Evolutionary conservation across 2,797 vertebrate genomes (phyloP), one percentile per base, ranked within the genome.

Genomic region (Sciaenops ocellatus): DNA sequence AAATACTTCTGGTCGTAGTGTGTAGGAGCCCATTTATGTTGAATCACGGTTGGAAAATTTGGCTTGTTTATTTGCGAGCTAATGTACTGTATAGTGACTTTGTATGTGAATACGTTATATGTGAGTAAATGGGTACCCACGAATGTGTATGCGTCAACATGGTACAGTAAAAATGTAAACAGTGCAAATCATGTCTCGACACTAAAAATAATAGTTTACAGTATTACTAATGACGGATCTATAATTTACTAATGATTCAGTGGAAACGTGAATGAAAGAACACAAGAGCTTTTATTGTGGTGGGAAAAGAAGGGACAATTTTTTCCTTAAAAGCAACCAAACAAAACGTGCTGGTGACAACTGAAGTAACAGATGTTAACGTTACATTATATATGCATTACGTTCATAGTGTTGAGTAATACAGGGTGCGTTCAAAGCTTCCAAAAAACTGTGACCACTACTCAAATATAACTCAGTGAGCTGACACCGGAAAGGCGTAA

Each of bases 171-270:
- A 76, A 82, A 61, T 79, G 54, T 82, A 84, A 89, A 90, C 69
- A 84, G 46, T 59, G 66, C 82, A 70, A 64, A 26, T 93, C 86
- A 87, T 24, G 78, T 79, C 77, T 82, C 24, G 30, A 79, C 82
- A 65, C 82, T 89, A 79, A 85, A 86, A 88, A 57, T 68, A 88
- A 85, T 73, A 13, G 88, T 91, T 92, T 83, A 89, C 86, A 79
- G 50, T 62, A 17, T 73, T 52, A 54, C 17, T 56, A 65, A 59
- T 67, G 61, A 41, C 17, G 52, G 10, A 1, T 22, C n/a, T 68
- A 24, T 78, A 52, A 76, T 78, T 77, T 34, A 66, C 82, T 82
- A 77, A 86, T 85, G 83, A 89, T 88, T 92, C 84, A 82, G 69
- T 90, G 73, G 81, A 73, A 78, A 52, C 42, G 51, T 69, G 80